Conservation (phyloP, 2,113 vertebrate species). For the Galbula dea region DNA sequence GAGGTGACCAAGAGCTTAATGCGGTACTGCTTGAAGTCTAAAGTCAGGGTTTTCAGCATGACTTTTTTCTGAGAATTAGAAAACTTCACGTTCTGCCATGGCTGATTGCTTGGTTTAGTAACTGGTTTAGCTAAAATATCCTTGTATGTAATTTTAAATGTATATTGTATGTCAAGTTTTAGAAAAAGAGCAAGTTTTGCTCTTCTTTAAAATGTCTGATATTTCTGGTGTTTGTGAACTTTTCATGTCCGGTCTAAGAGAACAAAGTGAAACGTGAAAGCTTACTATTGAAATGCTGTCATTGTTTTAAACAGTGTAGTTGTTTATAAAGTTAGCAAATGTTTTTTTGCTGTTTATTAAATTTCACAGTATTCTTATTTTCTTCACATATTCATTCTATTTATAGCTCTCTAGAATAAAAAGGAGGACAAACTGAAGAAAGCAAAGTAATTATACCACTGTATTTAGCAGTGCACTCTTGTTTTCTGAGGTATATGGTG, state of each 20-base stretch:
- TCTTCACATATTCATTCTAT: not conserved
- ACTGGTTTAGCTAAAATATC: not conserved
- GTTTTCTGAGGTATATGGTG: not conserved
- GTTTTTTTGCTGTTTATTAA: not conserved
- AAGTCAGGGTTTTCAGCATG: not conserved
- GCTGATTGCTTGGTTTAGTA: not conserved
- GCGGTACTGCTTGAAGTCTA: not conserved
- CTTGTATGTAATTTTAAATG: not conserved
- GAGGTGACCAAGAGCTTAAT: not conserved
- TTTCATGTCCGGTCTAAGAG: not conserved
- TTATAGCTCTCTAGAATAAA: not conserved
- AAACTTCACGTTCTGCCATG: not conserved
- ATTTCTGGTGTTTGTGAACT: not conserved
- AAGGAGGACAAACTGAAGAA: not conserved
- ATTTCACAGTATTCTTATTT: not conserved
- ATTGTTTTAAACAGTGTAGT: not conserved
- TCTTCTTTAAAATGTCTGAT: not conserved
- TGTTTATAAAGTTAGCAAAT: not conserved
- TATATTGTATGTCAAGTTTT: not conserved
- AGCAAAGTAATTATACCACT: not conserved
- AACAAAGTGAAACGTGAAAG: not conserved
- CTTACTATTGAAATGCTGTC: not conserved
- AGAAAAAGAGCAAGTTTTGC: not conserved
- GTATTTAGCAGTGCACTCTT: not conserved
- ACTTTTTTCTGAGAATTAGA: not conserved